Evolutionary conservation across 2,888 invertebrate species (phyloP).

Genomic region (Willowsia nigromaculata): DNA sequence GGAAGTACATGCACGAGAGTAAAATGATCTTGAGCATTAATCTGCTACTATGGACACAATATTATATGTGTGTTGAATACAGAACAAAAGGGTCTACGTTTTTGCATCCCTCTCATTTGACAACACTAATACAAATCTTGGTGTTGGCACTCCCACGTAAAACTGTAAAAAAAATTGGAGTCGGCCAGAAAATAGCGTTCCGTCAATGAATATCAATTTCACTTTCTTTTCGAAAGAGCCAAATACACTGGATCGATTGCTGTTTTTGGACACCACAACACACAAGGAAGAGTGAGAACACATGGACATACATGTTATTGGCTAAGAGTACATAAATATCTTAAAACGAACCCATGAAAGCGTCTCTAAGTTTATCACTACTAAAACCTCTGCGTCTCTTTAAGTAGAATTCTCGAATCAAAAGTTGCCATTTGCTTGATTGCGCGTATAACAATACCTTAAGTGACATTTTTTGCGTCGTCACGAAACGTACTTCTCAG

Average conservation of each 20-base stretch:
- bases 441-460: conserved; percentile 26
- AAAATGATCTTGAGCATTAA: neutral
- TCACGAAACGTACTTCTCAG: conserved; percentile 54
- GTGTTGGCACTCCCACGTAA: conserved; percentile 4
- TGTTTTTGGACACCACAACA: neutral
- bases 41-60: neutral
- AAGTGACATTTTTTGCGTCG: conserved; percentile 45
- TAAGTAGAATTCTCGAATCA: conserved; percentile 41
- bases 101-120: neutral
- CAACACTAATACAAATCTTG: neutral
- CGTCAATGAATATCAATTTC: neutral
- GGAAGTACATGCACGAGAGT: neutral
- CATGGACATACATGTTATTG: neutral
- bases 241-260: neutral
- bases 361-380: neutral
- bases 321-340: neutral
- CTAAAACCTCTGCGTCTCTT: conserved; percentile 23
- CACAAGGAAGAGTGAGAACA: conserved; percentile 6
- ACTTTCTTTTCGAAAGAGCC: neutral
- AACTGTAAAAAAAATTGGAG: too few relatives aligned
- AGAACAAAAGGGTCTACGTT: neutral
- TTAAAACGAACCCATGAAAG: neutral
- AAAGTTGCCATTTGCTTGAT: conserved; percentile 36
- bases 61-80: neutral
- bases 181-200: conserved; percentile 22